Evolutionary conservation across 2,888 invertebrate genomes (phyloP).

Genomic region (Andrena bicolor): DNA sequence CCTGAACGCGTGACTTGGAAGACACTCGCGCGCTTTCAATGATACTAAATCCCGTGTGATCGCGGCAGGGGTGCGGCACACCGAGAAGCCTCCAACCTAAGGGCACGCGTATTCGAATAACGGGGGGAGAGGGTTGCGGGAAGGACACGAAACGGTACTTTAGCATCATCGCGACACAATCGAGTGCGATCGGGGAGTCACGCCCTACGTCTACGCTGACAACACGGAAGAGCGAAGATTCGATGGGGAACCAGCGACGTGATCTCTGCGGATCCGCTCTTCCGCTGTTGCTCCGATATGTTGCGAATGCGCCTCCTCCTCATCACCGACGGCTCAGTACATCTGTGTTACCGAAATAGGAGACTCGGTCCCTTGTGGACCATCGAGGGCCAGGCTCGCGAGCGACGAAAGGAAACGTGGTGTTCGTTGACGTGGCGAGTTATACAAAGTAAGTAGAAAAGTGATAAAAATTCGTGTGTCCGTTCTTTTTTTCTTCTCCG

Average conservation of each 20-base stretch:
- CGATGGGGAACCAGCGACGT: background rate
- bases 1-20: conserved; percentile 48
- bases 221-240: conserved; percentile 59
- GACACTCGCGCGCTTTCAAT: conserved; percentile 54
- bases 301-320: conserved; percentile 61
- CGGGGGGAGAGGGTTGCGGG: background rate
- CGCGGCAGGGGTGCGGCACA: background rate
- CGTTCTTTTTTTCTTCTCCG: conserved; percentile 1
- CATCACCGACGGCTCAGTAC: conserved; percentile 56
- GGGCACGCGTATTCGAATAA: conserved; percentile 14
- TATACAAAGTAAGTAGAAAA: conserved; percentile 74
- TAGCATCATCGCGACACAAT: conserved; percentile 57
- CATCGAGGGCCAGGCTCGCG: conserved; percentile 22
- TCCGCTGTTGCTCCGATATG: conserved; percentile 73
- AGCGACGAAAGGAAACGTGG: conserved; percentile 52
- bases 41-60: conserved; percentile 23
- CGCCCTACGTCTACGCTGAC: conserved; percentile 59
- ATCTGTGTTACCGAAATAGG: conserved; percentile 30
- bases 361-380: conserved; percentile 26
- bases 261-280: conserved; percentile 40
- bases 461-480: conserved; percentile 71
- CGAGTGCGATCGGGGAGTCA: conserved; percentile 53
- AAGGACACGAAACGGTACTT: background rate
- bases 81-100: conserved; percentile 4
- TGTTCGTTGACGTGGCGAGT: conserved; percentile 60